A percentile compares a stretch with the other conserved stretches of the same genome.
phyloP scores from a whole-genome alignment of 2,797 vertebrate genomes.

The Bovichtus diacanthus region DNA sequence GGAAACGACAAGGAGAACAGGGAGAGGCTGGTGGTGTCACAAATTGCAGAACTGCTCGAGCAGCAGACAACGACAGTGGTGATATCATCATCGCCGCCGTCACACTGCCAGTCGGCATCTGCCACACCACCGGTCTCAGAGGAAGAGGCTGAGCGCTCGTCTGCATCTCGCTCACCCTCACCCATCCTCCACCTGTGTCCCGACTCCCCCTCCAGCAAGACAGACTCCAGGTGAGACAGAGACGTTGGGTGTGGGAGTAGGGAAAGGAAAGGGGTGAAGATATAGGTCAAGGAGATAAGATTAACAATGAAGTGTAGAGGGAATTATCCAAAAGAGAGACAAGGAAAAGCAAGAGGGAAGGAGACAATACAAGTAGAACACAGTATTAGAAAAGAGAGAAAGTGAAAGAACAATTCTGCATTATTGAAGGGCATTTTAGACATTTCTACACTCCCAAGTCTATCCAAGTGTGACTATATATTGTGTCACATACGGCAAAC shows the following conservation, averaged over 20 bases:
- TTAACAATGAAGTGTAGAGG: no score
- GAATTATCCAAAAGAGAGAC: no score
- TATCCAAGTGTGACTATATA: neutral
- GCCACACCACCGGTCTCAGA: slow-evolving; percentile 71
- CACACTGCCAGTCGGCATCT: slow-evolving; percentile 52
- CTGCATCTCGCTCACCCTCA: slow-evolving; percentile 78
- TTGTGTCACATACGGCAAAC: neutral
- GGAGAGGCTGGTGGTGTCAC: slow-evolving; percentile 15
- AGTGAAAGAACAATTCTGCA: neutral
- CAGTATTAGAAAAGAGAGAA: neutral
- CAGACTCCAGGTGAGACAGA: slow-evolving; percentile 88
- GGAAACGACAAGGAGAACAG: slow-evolving; percentile 31
- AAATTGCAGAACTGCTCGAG: slow-evolving; percentile 20
- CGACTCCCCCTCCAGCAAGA: slow-evolving; percentile 88
- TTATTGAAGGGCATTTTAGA: neutral
- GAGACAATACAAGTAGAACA: neutral
- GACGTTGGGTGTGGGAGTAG: neutral
- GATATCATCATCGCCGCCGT: slow-evolving; percentile 11
- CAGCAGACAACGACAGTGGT: slow-evolving; percentile 22
- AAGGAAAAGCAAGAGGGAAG: no score
- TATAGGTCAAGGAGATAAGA: slow-evolving; percentile 6
- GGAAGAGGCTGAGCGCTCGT: slow-evolving; percentile 75
- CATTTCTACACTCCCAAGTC: neutral
- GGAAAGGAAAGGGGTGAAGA: neutral
- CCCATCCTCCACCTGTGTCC: slow-evolving; percentile 87